Evolutionary conservation across 2,797 vertebrate species (phyloP).

Genomic region (Gambelia wislizenii): DNA sequence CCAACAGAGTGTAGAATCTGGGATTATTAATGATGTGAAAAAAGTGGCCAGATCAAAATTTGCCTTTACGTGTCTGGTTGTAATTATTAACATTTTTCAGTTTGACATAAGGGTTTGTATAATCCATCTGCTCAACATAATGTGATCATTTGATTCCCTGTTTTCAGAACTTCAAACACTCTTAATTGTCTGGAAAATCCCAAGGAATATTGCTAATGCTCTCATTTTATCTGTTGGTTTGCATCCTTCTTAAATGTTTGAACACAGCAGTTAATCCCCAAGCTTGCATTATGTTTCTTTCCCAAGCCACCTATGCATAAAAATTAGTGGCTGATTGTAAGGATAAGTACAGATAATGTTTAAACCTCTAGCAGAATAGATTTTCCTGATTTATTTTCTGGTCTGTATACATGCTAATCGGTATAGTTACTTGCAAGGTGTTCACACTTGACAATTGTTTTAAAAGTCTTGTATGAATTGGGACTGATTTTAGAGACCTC

Average conservation of each 20-base stretch:
- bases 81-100: background rate
- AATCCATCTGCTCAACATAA: constrained; percentile 24
- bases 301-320: constrained; percentile 22
- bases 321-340: constrained; percentile 21
- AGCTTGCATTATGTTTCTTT: constrained; percentile 44
- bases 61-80: constrained; percentile 32
- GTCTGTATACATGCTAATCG: background rate
- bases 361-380: constrained; percentile 37
- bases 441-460: background rate
- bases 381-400: constrained; percentile 23
- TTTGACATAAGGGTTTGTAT: constrained; percentile 11
- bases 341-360: background rate
- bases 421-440: background rate
- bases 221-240: constrained; percentile 41
- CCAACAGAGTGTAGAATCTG: constrained; percentile 4
- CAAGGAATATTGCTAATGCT: constrained; percentile 38
- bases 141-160: constrained; percentile 34
- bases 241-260: constrained; percentile 49
- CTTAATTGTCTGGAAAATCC: constrained; percentile 12
- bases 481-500: background rate
- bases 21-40: constrained; percentile 12
- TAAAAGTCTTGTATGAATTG: background rate
- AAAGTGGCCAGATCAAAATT: constrained; percentile 2
- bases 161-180: constrained; percentile 42
- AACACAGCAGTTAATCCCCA: constrained; percentile 42